Conservation (phyloP, 2,113 vertebrate genomes). For the Dipodomys merriami region DNA sequence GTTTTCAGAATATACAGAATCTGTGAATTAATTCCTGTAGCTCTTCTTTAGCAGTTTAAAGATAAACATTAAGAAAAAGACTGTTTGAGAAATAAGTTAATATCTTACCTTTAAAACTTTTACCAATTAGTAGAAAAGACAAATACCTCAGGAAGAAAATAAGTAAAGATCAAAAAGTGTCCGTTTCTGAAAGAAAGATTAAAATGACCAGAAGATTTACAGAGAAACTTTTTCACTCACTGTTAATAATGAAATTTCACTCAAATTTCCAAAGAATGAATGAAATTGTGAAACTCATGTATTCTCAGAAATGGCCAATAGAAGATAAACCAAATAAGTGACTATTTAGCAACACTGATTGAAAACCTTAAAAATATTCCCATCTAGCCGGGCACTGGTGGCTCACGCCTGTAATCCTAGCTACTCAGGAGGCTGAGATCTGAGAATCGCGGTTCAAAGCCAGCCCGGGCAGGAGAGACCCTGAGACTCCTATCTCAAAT, state of each 20-base stretch:
- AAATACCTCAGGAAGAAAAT: background rate
- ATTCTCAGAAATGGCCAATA: slow-evolving; percentile 6
- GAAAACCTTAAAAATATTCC: slow-evolving; percentile 7
- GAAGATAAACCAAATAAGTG: background rate
- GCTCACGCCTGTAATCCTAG: no score
- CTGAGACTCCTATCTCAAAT: no score
- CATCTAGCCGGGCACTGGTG: no score
- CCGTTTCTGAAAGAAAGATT: slow-evolving; percentile 31
- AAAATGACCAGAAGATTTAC: background rate
- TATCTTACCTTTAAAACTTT: background rate
- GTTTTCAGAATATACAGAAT: background rate
- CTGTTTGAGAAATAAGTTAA: slow-evolving; percentile 28
- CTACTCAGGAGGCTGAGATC: no score
- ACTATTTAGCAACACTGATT: background rate
- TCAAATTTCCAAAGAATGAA: background rate
- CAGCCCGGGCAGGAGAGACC: no score
- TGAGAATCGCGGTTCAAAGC: no score
- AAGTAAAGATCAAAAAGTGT: background rate
- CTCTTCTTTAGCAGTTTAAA: slow-evolving; percentile 14
- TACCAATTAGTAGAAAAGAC: background rate
- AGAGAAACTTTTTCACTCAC: background rate
- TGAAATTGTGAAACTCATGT: background rate
- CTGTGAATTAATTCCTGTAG: background rate
- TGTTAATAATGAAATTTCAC: slow-evolving; percentile 7
- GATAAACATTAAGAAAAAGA: slow-evolving; percentile 23